Base-by-base conservation (phyloP, 2,888 invertebrate genomes). In the Pardosa pseudoannulata region DNA sequence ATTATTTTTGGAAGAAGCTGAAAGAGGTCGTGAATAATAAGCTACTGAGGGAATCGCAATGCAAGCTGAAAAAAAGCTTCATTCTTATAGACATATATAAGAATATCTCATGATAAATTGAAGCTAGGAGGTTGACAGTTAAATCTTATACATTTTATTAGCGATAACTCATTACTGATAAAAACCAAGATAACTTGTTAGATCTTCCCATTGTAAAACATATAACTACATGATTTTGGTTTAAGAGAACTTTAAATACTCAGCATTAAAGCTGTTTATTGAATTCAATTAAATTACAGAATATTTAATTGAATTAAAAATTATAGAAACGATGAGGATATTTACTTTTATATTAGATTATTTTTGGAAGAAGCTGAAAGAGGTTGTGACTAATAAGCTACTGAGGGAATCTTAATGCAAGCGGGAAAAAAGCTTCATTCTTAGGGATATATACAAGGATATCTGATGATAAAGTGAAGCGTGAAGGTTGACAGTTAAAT, bases 161-260 rank as follows among this genome's bases (percentile, higher is more conserved):
- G n/a, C 11, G 72, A 79, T 79, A 71, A 23, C 72, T 79, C 79
- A 79, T 79, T 39, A 72, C 36, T 39, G 64, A n/a, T n/a, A 29
- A 32, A 29, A 72, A 79, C 46, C 46, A 23, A 64, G 41, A 46
- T 41, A 39, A 65, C 64, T 46, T 46, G 46, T 46, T n/a, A n/a
- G n/a, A n/a, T n/a, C n/a, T n/a, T n/a, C n/a, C n/a, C n/a, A n/a
- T n/a, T n/a, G n/a, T n/a, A n/a, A n/a, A n/a, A n/a, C n/a, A n/a
- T n/a, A n/a, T n/a, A n/a, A n/a, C n/a, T n/a, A n/a, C n/a, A n/a
- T n/a, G n/a, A n/a, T n/a, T n/a, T n/a, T n/a, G n/a, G n/a, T n/a
- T n/a, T n/a, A n/a, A n/a, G n/a, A n/a, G n/a, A n/a, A n/a, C n/a
- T n/a, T n/a, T n/a, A n/a, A n/a, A n/a, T n/a, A n/a, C n/a, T n/a